These are phyloP conservation scores for Athrips mouffetella DNA, from an alignment of 2,888 invertebrate genomes.

Conservation along the genomic window DNA sequence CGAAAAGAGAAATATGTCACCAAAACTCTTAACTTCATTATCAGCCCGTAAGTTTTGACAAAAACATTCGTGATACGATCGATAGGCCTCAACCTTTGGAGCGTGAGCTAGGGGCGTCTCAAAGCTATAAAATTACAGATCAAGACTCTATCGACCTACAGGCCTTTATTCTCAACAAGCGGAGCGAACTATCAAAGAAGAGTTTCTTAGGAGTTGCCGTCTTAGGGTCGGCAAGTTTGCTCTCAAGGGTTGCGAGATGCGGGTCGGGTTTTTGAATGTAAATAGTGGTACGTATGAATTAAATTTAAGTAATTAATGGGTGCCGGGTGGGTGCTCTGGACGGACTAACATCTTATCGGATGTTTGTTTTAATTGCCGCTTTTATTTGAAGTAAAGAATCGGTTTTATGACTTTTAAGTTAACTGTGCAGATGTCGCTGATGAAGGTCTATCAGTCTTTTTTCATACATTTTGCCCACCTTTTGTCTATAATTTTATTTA, in stretches of 20 bases:
- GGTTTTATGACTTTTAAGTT: not conserved
- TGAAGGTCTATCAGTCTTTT: too few species aligned
- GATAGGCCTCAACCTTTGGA: conserved; percentile 63
- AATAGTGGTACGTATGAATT: conserved; percentile 77
- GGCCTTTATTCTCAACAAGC: conserved; percentile 71
- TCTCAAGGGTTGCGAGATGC: conserved; percentile 70
- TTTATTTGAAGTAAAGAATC: conserved; percentile 12
- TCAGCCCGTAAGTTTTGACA: conserved; percentile 31
- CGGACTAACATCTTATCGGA: conserved; percentile 26
- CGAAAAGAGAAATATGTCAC: too few species aligned
- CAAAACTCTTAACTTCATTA: not conserved
- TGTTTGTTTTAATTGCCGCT: conserved; percentile 12
- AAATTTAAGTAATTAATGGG: conserved; percentile 78
- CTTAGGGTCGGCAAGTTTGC: conserved; percentile 73
- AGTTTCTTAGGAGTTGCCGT: conserved; percentile 74
- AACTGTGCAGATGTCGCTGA: not conserved
- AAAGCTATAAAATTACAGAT: conserved; percentile 78
- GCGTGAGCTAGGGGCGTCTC: conserved; percentile 62
- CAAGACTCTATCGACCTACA: conserved; percentile 74
- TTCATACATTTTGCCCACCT: too few species aligned
- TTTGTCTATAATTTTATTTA: too few species aligned
- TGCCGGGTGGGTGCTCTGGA: conserved; percentile 31
- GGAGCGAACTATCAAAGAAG: conserved; percentile 78
- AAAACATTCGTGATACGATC: conserved; percentile 58
- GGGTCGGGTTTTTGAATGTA: conserved; percentile 76